Evolutionary conservation across 2,113 vertebrate species (phyloP).

Genomic region (Nestor notabilis): DNA sequence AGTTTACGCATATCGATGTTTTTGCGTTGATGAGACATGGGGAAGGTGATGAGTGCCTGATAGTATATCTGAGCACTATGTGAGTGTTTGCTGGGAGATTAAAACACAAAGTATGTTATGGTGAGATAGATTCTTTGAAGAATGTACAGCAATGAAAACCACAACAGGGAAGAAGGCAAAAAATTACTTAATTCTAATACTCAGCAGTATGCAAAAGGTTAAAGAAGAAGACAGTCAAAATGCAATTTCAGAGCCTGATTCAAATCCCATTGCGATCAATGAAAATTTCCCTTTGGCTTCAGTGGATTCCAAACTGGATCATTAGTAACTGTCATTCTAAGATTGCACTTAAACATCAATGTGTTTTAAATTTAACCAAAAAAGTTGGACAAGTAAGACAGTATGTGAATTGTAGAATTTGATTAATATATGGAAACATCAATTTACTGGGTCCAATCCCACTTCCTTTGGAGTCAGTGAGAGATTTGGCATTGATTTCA

Average conservation of each 20-base stretch:
- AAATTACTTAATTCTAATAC: not conserved
- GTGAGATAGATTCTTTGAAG: constrained; percentile 25
- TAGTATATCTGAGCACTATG: not conserved
- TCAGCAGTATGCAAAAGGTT: constrained; percentile 3
- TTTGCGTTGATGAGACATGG: not conserved
- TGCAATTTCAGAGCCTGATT: not conserved
- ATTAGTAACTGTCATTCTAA: constrained; percentile 17
- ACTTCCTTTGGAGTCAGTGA: not conserved
- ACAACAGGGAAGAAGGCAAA: not conserved
- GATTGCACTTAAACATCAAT: not conserved
- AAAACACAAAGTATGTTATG: not conserved
- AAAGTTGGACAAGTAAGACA: not conserved
- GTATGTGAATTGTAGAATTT: not conserved
- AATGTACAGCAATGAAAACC: constrained; percentile 7
- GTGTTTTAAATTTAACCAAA: constrained; percentile 40
- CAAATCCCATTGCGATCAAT: constrained; percentile 1
- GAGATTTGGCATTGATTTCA: not conserved
- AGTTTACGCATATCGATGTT: constrained; percentile 1
- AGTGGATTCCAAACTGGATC: not conserved
- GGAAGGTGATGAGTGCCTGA: not conserved
- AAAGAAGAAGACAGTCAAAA: constrained; percentile 18
- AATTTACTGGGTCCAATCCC: not conserved
- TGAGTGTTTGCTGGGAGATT: constrained; percentile 1
- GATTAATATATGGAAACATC: not conserved
- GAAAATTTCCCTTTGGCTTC: constrained; percentile 21